Evolutionary conservation across 2,888 invertebrate species (phyloP).

Genomic region (Sympetrum striolatum): DNA sequence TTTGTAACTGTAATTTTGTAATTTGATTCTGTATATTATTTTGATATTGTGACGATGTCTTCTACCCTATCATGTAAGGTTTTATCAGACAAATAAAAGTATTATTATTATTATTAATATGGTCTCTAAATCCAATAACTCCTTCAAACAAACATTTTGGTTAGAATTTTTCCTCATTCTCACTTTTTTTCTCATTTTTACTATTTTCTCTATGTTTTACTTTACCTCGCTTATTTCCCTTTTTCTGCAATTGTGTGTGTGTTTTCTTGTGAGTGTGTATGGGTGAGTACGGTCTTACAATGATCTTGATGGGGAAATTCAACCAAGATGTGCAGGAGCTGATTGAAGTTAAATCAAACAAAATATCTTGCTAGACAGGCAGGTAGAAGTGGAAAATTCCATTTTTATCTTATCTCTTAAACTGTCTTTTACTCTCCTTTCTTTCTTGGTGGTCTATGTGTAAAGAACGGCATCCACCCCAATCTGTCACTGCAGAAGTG

Average conservation of each 20-base stretch:
- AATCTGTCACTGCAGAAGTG: conserved; percentile 99
- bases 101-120: too few relatives aligned
- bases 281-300: conserved; percentile 12
- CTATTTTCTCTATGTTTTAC: conserved; percentile 50
- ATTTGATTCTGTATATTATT: too few relatives aligned
- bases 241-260: conserved; percentile 46
- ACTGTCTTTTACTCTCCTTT: conserved; percentile 54
- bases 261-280: conserved; percentile 42
- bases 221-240: conserved; percentile 49
- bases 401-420: conserved; percentile 52
- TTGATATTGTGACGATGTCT: too few relatives aligned
- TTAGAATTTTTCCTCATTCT: conserved; percentile 51
- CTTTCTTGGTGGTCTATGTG: conserved; percentile 66
- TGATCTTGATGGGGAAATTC: conserved; percentile 35
- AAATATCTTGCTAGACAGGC: conserved; percentile 55
- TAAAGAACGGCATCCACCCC: conserved; percentile 98
- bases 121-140: conserved; percentile 58
- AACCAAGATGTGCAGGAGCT: conserved; percentile 45
- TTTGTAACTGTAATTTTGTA: too few relatives aligned
- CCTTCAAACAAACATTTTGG: conserved; percentile 54
- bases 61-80: too few relatives aligned
- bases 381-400: conserved; percentile 52
- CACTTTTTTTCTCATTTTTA: conserved; percentile 51
- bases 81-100: too few relatives aligned
- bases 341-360: conserved; percentile 53